Evolutionary conservation across 1,140 invertebrate genomes (phyloP).

Genomic region (Achroia grisella): DNA sequence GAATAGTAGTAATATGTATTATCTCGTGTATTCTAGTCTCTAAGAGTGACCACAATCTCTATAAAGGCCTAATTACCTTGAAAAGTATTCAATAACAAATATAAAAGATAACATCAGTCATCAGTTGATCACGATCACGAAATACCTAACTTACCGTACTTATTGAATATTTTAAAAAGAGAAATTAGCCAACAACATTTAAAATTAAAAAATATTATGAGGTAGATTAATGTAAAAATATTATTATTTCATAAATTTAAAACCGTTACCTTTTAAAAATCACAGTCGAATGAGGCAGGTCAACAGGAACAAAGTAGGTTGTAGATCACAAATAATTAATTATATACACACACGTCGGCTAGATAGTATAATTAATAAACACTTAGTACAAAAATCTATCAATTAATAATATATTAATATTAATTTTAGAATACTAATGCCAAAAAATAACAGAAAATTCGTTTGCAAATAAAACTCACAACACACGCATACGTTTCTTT

Average conservation of each 20-base stretch:
- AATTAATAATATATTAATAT: slow-evolving; percentile 33
- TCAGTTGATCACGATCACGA: too few relatives aligned
- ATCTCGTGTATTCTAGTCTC: too few relatives aligned
- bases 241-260: slow-evolving; percentile 12
- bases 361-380: slow-evolving; percentile 29
- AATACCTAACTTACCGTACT: too few relatives aligned
- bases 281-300: slow-evolving; percentile 43
- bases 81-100: too few relatives aligned
- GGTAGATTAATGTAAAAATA: too few relatives aligned
- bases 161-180: too few relatives aligned
- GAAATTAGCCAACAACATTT: too few relatives aligned
- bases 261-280: slow-evolving; percentile 68
- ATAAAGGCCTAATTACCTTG: too few relatives aligned
- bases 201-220: too few relatives aligned
- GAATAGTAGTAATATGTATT: too few relatives aligned
- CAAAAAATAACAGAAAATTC: slow-evolving; percentile 41
- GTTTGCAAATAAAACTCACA: slow-evolving; percentile 56
- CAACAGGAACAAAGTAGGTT: slow-evolving; percentile 63
- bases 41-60: too few relatives aligned
- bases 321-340: slow-evolving; percentile 39
- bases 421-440: slow-evolving; percentile 26
- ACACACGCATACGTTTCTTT: slow-evolving; percentile 46
- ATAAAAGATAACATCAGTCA: too few relatives aligned
- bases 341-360: slow-evolving; percentile 33
- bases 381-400: slow-evolving; percentile 25